Evolutionary conservation across 1,140 invertebrate genomes (phyloP).

Genomic region (Scaptodrosophila lebanonensis): DNA sequence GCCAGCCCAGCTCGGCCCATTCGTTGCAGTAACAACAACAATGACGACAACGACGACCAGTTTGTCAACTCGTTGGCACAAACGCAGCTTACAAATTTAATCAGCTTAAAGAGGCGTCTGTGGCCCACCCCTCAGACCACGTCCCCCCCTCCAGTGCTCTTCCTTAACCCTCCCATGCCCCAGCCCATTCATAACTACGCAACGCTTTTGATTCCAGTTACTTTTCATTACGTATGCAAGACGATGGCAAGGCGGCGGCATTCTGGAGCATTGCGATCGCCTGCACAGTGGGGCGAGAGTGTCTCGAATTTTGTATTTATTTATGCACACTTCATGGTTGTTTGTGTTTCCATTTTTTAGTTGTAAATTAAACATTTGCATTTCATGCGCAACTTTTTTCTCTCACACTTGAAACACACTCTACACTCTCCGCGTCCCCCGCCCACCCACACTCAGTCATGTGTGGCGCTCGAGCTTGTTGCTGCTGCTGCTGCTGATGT

Average conservation of each 20-base stretch:
- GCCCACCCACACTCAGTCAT: conserved; percentile 44
- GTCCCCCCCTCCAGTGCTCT: neutral
- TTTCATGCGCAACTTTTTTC: conserved; percentile 4
- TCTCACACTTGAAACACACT: neutral
- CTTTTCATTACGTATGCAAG: conserved; percentile 65
- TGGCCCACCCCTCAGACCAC: neutral
- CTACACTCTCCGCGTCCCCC: neutral
- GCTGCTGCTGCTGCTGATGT: too few relatives aligned
- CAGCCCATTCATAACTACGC: conserved; percentile 65
- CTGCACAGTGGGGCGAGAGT: conserved; percentile 42
- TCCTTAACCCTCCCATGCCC: conserved; percentile 33
- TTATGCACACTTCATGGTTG: conserved; percentile 18
- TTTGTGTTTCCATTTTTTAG: conserved; percentile 6
- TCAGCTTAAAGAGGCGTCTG: conserved; percentile 52
- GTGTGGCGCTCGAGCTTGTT: conserved; percentile 45
- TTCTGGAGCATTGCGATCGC: conserved; percentile 46
- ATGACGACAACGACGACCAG: conserved; percentile 33
- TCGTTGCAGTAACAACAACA: too few relatives aligned
- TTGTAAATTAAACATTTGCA: conserved; percentile 44
- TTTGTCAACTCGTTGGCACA: conserved; percentile 58
- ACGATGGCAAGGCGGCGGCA: conserved; percentile 40
- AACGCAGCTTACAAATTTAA: conserved; percentile 65
- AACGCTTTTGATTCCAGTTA: conserved; percentile 60
- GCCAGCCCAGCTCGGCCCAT: neutral
- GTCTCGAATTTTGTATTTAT: conserved; percentile 31